Evolutionary conservation across 2,113 vertebrate genomes (phyloP).

Genomic region (Vimba vimba): DNA sequence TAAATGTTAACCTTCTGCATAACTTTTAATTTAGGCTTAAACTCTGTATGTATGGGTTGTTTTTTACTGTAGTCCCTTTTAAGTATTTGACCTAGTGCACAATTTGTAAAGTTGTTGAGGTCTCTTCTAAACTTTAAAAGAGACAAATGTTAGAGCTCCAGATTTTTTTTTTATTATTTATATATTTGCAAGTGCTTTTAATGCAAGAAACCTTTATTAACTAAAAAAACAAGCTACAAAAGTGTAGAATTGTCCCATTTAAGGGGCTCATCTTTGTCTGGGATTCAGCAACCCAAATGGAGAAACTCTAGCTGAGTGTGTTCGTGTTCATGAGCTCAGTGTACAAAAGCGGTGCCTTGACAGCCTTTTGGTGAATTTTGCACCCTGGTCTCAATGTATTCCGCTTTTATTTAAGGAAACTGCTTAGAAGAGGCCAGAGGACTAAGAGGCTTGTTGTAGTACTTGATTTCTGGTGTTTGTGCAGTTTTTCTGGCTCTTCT

Average conservation of each 20-base stretch:
- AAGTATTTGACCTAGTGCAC: too few species aligned
- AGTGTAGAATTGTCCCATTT: background rate
- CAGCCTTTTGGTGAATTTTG: conserved; percentile 10
- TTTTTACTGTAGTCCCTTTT: too few species aligned
- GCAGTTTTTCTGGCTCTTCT: background rate
- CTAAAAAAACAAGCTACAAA: too few species aligned
- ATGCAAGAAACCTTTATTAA: background rate
- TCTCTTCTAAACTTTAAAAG: too few species aligned
- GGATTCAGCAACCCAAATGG: background rate
- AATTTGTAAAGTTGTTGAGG: too few species aligned
- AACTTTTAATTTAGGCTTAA: too few species aligned
- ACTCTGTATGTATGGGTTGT: too few species aligned
- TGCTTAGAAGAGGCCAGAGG: background rate
- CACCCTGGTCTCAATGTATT: background rate
- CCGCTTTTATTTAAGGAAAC: conserved; percentile 1
- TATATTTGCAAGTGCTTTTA: background rate
- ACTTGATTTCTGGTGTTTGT: conserved; percentile 10
- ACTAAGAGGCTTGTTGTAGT: background rate
- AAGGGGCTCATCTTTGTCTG: background rate
- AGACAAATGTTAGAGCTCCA: too few species aligned
- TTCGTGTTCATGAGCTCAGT: background rate
- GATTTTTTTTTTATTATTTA: too few species aligned
- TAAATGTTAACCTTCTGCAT: too few species aligned
- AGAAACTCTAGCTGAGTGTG: background rate
- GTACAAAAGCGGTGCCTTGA: background rate